Conservation (phyloP, 2,113 vertebrate species). For the Psammodynastes pulverulentus region DNA sequence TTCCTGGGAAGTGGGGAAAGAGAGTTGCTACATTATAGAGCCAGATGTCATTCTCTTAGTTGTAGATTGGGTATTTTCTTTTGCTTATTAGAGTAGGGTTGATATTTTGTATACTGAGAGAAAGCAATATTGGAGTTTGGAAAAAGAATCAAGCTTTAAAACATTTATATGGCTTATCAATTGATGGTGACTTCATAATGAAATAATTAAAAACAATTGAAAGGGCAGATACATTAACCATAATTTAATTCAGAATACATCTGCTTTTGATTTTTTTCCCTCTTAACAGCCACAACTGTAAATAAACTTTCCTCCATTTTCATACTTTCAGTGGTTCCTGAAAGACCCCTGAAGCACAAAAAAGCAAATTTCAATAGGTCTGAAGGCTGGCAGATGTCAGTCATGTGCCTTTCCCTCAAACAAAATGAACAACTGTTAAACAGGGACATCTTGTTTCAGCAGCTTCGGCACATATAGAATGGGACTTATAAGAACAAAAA, state of each 20-base stretch:
- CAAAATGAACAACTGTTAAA: background rate
- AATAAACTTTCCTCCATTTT: background rate
- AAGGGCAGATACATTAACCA: background rate
- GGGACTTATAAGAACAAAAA: background rate
- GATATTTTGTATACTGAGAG: background rate
- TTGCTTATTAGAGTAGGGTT: background rate
- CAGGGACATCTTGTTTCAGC: background rate
- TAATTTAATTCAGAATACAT: background rate
- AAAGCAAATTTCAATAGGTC: background rate
- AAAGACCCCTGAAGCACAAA: background rate
- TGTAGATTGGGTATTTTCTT: background rate
- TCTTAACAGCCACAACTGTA: background rate
- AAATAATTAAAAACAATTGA: background rate
- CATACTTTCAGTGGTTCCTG: background rate
- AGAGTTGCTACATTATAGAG: background rate
- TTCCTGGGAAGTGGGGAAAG: background rate
- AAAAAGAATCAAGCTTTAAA: background rate
- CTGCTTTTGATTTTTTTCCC: background rate
- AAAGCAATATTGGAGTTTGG: background rate
- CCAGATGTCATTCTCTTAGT: background rate
- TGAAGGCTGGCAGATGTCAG: background rate
- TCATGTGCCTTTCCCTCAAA: background rate
- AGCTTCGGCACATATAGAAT: background rate
- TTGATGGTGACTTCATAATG: background rate
- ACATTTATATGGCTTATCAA: background rate